Conservation (phyloP, 1,140 invertebrate species). For the Fopius arisanus region DNA sequence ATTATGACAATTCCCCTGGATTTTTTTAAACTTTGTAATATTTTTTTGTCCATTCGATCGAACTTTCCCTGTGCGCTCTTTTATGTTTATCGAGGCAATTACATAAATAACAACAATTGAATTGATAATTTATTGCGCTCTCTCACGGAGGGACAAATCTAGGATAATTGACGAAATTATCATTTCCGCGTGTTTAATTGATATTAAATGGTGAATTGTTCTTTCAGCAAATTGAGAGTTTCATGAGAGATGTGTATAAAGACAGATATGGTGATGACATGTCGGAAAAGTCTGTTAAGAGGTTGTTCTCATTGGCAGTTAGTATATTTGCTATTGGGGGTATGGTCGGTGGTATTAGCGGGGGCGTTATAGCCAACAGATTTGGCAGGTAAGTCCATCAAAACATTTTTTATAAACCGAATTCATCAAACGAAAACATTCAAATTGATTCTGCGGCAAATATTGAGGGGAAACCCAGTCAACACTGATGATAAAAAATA, state of each 20-base stretch:
- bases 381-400: slow-evolving; percentile 79
- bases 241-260: slow-evolving; percentile 89
- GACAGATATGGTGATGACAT: slow-evolving; percentile 78
- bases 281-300: slow-evolving; percentile 73
- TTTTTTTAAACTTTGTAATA: too few species aligned
- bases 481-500: too few species aligned
- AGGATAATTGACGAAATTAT: background rate
- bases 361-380: slow-evolving; percentile 87
- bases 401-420: background rate
- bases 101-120: too few species aligned
- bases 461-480: background rate
- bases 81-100: too few species aligned
- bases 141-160: too few species aligned
- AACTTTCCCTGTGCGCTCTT: too few species aligned
- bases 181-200: background rate
- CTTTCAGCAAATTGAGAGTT: slow-evolving; percentile 86
- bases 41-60: too few species aligned
- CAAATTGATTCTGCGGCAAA: background rate
- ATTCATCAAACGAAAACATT: background rate
- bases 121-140: too few species aligned
- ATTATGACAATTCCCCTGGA: too few species aligned
- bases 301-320: slow-evolving; percentile 89
- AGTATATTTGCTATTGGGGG: slow-evolving; percentile 95
- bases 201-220: slow-evolving; percentile 28
- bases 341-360: slow-evolving; percentile 92